A percentile compares a stretch with the other conserved stretches of the same genome.
Evolutionary conservation across 2,797 vertebrate species (phyloP).

Genomic region (Thaleichthys pacificus): DNA sequence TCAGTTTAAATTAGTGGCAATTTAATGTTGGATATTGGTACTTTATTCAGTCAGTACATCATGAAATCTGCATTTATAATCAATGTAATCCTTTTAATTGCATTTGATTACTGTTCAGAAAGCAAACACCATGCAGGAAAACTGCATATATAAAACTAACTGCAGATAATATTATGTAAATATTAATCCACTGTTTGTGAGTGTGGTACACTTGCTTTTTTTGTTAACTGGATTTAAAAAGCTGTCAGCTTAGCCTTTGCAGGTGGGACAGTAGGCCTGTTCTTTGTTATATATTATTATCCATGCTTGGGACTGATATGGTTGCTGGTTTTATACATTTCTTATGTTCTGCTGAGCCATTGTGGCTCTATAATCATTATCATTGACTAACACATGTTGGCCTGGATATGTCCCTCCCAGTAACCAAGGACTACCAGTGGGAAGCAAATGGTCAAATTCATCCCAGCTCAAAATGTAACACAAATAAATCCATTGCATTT

Average conservation of each 20-base stretch:
- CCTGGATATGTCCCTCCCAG: constrained; percentile 57
- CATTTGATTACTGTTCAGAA: too few relatives aligned
- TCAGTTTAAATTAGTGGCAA: too few relatives aligned
- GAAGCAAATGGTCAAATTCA: constrained; percentile 59
- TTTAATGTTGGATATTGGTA: constrained; percentile 28
- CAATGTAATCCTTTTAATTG: too few relatives aligned
- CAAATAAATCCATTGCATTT: constrained; percentile 67
- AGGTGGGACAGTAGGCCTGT: constrained; percentile 47
- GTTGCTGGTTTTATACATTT: constrained; percentile 60
- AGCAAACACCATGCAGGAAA: too few relatives aligned
- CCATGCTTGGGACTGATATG: constrained; percentile 68
- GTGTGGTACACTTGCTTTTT: constrained; percentile 48
- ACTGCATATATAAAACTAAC: too few relatives aligned
- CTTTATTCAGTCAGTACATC: too few relatives aligned
- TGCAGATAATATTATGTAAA: constrained; percentile 28
- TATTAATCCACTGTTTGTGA: constrained; percentile 54
- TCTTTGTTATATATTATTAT: constrained; percentile 64
- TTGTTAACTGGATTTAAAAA: constrained; percentile 68
- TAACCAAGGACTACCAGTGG: constrained; percentile 68
- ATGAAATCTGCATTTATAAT: too few relatives aligned
- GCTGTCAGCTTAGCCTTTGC: constrained; percentile 65
- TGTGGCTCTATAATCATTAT: constrained; percentile 70
- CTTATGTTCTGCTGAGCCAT: constrained; percentile 52
- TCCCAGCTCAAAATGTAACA: constrained; percentile 51
- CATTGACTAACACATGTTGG: constrained; percentile 70